Conservation (phyloP, 2,888 invertebrate genomes). For the Campoplex nolae region DNA sequence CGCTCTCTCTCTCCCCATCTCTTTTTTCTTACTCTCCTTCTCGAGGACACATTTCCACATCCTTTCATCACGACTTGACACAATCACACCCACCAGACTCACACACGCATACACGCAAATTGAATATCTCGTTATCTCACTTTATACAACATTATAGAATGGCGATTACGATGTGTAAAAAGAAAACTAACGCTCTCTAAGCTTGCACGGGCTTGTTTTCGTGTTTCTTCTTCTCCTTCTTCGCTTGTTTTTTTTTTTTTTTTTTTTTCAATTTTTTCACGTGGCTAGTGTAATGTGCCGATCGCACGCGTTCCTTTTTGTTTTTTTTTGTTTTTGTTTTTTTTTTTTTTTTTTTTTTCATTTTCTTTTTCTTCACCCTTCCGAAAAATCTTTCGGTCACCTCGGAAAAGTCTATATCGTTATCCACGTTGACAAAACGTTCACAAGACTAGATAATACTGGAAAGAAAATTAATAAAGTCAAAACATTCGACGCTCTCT, state of each 20-base stretch:
- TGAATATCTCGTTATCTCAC: constrained; percentile 44
- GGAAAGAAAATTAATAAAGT: constrained; percentile 83
- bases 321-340: background rate
- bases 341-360: background rate
- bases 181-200: constrained; percentile 63
- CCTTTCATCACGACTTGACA: constrained; percentile 33
- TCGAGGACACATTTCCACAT: constrained; percentile 53
- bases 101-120: constrained; percentile 61
- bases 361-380: background rate
- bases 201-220: constrained; percentile 40
- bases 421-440: constrained; percentile 72
- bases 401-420: constrained; percentile 66
- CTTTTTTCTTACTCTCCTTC: constrained; percentile 36
- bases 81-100: constrained; percentile 42
- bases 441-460: constrained; percentile 84
- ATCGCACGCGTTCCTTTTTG: constrained; percentile 47
- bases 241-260: constrained; percentile 16
- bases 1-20: constrained; percentile 36
- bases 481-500: constrained; percentile 77
- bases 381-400: constrained; percentile 47
- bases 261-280: constrained; percentile 26
- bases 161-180: constrained; percentile 70
- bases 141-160: constrained; percentile 66
- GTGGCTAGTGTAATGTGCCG: constrained; percentile 42
- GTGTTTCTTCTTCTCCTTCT: constrained; percentile 32